Percentiles rank a stretch among this genome's conserved stretches.
Evolutionary conservation across 2,888 invertebrate genomes (phyloP).

Genomic region (Drosophila gaucha): DNA sequence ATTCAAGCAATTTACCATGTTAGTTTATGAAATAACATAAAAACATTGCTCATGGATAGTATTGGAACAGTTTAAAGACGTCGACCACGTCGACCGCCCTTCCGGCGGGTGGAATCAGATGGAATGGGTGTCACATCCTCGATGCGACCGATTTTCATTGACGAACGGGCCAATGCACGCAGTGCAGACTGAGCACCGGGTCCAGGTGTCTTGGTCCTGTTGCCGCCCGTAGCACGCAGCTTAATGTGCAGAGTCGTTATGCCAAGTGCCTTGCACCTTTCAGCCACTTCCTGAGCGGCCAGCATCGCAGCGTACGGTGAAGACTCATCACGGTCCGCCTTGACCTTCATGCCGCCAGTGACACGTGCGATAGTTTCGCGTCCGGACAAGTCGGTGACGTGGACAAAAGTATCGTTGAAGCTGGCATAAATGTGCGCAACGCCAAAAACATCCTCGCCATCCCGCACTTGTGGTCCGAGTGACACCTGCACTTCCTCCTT

Average conservation of each 20-base stretch:
- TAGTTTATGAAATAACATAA: too few relatives aligned
- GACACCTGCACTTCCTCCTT: conserved; percentile 4
- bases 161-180: conserved; percentile 98
- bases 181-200: conserved; percentile 86
- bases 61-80: background rate
- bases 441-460: background rate
- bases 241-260: conserved; percentile 99
- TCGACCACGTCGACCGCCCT: conserved; percentile 1
- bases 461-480: conserved; percentile 1
- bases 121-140: conserved; percentile 99
- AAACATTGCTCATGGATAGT: background rate
- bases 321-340: conserved; percentile 99
- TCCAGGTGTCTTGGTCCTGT: conserved; percentile 86
- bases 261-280: conserved; percentile 98
- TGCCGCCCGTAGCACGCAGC: conserved; percentile 98
- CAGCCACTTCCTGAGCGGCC: conserved; percentile 99
- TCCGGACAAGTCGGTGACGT: conserved; percentile 99
- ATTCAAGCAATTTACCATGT: too few relatives aligned
- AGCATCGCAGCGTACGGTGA: conserved; percentile 99
- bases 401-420: conserved; percentile 90
- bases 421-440: conserved; percentile 2
- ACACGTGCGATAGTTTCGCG: conserved; percentile 97
- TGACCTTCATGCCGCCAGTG: conserved; percentile 99
- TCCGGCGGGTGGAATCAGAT: conserved; percentile 2
- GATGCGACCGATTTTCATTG: conserved; percentile 99